Conservation (phyloP, 2,113 vertebrate species). For the Cyprinus carpio region DNA sequence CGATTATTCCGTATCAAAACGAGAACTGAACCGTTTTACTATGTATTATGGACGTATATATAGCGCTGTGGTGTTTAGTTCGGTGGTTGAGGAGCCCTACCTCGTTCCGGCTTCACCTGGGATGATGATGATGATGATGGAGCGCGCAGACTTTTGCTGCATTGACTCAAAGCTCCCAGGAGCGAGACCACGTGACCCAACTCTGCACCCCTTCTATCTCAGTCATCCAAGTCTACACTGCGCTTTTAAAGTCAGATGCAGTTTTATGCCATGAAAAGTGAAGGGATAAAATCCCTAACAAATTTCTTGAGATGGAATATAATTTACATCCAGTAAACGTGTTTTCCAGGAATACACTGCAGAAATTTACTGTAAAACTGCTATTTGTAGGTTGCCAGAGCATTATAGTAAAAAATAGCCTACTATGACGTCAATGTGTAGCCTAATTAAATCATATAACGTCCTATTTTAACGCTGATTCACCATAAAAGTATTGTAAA, state of each 20-base stretch:
- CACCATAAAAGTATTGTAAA: too few relatives aligned
- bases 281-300: neutral
- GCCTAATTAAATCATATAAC: neutral
- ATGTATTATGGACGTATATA: neutral
- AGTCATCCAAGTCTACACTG: constrained; percentile 25
- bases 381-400: neutral
- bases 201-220: constrained; percentile 64
- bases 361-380: neutral
- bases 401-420: neutral
- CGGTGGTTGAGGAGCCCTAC: constrained; percentile 25
- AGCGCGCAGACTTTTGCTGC: constrained; percentile 73
- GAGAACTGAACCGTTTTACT: neutral
- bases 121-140: constrained; percentile 55
- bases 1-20: neutral
- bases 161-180: constrained; percentile 70
- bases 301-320: neutral
- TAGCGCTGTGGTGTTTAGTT: neutral
- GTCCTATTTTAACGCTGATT: neutral
- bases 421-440: too few relatives aligned
- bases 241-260: constrained; percentile 18
- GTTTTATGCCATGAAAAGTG: neutral
- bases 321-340: neutral
- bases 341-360: neutral
- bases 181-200: constrained; percentile 71
- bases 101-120: constrained; percentile 64